Conservation (phyloP, 2,113 vertebrate genomes). For the Petaurus breviceps region DNA sequence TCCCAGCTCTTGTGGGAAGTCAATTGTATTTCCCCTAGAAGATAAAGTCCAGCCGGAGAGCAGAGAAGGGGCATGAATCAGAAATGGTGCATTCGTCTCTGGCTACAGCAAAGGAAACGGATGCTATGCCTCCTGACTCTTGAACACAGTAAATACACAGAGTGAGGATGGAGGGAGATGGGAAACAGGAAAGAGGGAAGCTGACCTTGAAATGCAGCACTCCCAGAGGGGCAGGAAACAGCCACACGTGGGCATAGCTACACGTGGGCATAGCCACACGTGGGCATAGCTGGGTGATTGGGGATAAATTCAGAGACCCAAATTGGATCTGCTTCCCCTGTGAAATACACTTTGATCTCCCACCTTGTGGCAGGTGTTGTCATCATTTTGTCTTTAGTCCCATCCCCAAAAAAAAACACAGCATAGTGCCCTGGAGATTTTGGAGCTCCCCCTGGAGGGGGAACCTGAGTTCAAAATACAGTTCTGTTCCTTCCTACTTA, state of each 20-base stretch:
- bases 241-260: neutral
- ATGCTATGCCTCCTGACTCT: conserved; percentile 59
- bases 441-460: neutral
- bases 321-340: neutral
- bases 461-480: neutral
- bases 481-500: neutral
- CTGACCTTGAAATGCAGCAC: neutral
- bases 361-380: neutral
- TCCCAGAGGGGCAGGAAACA: neutral
- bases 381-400: neutral
- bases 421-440: neutral
- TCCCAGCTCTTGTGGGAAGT: neutral
- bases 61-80: neutral
- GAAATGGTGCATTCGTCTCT: conserved; percentile 66
- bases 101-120: conserved; percentile 75
- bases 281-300: neutral
- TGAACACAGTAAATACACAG: neutral
- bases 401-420: neutral
- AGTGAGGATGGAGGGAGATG: conserved; percentile 28
- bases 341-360: neutral
- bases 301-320: neutral
- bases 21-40: neutral
- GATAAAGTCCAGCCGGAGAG: neutral
- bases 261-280: neutral
- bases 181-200: conserved; percentile 54